Evolutionary conservation across 2,888 invertebrate genomes (phyloP).

Genomic region (Subacronicta megacephala): DNA sequence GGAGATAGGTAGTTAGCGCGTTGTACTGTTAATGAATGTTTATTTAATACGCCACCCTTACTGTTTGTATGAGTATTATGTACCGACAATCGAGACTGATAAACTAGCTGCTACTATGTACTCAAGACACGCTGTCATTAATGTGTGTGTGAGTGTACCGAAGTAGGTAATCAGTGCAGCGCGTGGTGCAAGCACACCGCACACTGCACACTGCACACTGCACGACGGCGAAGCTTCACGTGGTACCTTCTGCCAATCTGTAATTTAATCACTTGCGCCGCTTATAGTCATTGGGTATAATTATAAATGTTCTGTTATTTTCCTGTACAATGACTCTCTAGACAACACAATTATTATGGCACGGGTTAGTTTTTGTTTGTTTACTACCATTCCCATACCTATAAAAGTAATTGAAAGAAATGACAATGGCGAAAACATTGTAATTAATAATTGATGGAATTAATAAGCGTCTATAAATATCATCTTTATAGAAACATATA

Average conservation of each 20-base stretch:
- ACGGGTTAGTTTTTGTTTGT: too few relatives aligned
- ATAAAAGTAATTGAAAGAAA: too few relatives aligned
- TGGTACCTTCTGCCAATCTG: not conserved
- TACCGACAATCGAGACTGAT: constrained; percentile 32
- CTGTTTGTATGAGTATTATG: constrained; percentile 20
- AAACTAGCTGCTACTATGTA: constrained; percentile 30
- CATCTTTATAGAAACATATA: too few relatives aligned
- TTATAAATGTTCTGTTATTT: not conserved
- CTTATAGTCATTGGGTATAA: constrained; percentile 2
- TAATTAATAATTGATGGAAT: too few relatives aligned
- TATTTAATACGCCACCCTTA: constrained; percentile 10
- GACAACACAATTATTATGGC: not conserved
- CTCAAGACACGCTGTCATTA: constrained; percentile 19
- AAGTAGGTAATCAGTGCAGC: constrained; percentile 16
- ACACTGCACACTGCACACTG: not conserved
- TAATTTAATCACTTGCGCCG: not conserved
- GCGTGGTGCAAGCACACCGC: not conserved
- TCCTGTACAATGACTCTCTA: not conserved
- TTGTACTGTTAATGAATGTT: constrained; percentile 18
- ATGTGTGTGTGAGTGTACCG: constrained; percentile 10
- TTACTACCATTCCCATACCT: too few relatives aligned
- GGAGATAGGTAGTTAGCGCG: not conserved
- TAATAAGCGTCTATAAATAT: too few relatives aligned
- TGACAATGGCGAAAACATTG: too few relatives aligned
- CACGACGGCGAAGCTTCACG: constrained; percentile 1